A percentile compares a stretch with the other conserved stretches of the same genome.
Conservation (phyloP, 2,113 vertebrate genomes). For the Murina feae region DNA sequence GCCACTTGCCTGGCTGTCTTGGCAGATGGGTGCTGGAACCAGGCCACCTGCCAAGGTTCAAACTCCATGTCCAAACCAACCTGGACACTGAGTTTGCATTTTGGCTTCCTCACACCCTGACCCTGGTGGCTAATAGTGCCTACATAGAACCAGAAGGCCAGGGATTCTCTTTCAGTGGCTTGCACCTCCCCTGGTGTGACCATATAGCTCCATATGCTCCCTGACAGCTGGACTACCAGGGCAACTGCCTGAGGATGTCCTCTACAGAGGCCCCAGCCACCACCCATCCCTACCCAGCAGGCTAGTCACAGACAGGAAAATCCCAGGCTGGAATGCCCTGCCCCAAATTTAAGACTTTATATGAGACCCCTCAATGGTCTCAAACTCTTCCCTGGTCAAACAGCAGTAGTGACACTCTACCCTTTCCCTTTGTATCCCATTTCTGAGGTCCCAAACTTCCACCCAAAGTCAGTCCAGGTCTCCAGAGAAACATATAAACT, state of each 20-base stretch:
- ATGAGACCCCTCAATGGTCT: not conserved
- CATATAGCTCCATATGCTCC: conserved; percentile 5
- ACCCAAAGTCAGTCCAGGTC: not conserved
- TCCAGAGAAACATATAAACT: not conserved
- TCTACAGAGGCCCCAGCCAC: not conserved
- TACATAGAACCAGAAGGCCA: not conserved
- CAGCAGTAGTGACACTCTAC: not conserved
- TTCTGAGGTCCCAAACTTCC: not conserved
- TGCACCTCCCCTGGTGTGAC: not conserved
- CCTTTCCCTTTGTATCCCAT: not conserved
- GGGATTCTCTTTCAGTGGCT: not conserved
- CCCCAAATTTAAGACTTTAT: not conserved
- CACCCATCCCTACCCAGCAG: not conserved
- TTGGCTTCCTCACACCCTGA: not conserved
- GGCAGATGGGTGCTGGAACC: conserved; percentile 48
- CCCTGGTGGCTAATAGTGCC: not conserved
- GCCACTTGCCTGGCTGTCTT: conserved; percentile 32
- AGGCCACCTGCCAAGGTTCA: conserved; percentile 52
- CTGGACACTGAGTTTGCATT: conserved; percentile 25
- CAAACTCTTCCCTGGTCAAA: not conserved
- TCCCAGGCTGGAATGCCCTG: rapidly evolving
- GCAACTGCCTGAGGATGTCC: not conserved
- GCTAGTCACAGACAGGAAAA: not conserved
- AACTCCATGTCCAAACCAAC: conserved; percentile 22
- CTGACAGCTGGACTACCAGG: not conserved